These are phyloP conservation scores for Dromius quadrimaculatus DNA, from an alignment of 2,888 invertebrate genomes.

Conservation along the genomic window DNA sequence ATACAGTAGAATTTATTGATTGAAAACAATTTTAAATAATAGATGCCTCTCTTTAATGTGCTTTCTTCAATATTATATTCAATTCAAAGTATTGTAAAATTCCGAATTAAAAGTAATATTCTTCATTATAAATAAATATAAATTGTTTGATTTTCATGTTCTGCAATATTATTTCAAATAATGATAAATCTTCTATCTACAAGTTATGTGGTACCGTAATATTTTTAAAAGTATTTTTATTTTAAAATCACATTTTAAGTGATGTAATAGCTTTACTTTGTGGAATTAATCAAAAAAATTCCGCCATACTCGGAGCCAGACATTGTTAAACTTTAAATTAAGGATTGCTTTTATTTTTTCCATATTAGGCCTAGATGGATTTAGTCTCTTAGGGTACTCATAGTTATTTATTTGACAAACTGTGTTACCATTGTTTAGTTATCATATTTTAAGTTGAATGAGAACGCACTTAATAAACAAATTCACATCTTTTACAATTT, in stretches of 20 bases:
- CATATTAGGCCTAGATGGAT: constrained; percentile 41
- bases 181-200: constrained; percentile 1
- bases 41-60: no score
- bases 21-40: no score
- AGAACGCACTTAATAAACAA: no score
- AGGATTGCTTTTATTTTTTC: constrained; percentile 38
- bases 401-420: constrained; percentile 47
- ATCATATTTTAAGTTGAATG: no score
- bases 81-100: no score
- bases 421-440: constrained; percentile 52
- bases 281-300: not conserved
- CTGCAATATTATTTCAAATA: constrained; percentile 3
- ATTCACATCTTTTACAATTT: no score
- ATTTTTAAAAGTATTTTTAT: constrained; percentile 8
- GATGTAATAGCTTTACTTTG: constrained; percentile 36
- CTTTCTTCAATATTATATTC: no score
- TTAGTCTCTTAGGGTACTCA: constrained; percentile 4
- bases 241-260: constrained; percentile 5
- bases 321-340: constrained; percentile 39
- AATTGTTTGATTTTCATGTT: no score
- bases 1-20: no score
- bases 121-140: no score
- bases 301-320: constrained; percentile 37
- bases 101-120: no score
- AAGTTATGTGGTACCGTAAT: not conserved